These are phyloP conservation scores for Drosophila nebulosa DNA, from an alignment of 1,140 invertebrate species.

Conservation along the genomic window DNA sequence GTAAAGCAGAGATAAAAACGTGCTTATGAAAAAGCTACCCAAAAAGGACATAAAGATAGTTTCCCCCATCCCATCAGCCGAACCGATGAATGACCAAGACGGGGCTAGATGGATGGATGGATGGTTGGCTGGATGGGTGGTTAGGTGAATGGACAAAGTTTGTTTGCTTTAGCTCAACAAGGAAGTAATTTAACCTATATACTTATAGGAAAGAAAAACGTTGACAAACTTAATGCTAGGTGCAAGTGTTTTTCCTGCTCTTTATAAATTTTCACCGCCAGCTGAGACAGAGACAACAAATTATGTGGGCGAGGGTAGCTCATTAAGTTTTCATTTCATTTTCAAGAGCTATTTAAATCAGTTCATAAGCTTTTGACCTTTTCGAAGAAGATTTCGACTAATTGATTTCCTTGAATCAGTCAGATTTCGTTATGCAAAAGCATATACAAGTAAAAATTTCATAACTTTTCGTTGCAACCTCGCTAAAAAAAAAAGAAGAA, in stretches of 20 bases:
- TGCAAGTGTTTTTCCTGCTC: slow-evolving; percentile 28
- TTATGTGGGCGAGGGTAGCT: background rate
- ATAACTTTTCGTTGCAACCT: background rate
- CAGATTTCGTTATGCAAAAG: too few species aligned
- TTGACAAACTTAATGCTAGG: slow-evolving; percentile 28
- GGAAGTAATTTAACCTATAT: slow-evolving; percentile 73
- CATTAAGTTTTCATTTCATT: background rate
- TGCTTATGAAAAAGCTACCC: slow-evolving; percentile 69
- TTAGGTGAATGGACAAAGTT: slow-evolving; percentile 35
- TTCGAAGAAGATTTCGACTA: too few species aligned
- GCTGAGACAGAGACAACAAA: slow-evolving; percentile 4
- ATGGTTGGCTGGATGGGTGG: background rate
- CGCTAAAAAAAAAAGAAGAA: background rate
- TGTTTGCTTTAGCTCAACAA: slow-evolving; percentile 43
- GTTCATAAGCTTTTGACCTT: too few species aligned
- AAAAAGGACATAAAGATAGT: slow-evolving; percentile 60
- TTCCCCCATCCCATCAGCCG: slow-evolving; percentile 31
- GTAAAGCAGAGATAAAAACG: slow-evolving; percentile 70
- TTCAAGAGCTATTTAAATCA: too few species aligned
- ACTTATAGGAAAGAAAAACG: slow-evolving; percentile 15
- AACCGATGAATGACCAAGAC: slow-evolving; percentile 26
- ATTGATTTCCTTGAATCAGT: too few species aligned
- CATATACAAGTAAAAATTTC: too few species aligned
- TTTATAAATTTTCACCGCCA: background rate
- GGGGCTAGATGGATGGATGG: background rate